Evolutionary conservation across 2,797 vertebrate species (phyloP), one percentile per base, ranked within the genome.

Genomic region (Vultur gryphus): DNA sequence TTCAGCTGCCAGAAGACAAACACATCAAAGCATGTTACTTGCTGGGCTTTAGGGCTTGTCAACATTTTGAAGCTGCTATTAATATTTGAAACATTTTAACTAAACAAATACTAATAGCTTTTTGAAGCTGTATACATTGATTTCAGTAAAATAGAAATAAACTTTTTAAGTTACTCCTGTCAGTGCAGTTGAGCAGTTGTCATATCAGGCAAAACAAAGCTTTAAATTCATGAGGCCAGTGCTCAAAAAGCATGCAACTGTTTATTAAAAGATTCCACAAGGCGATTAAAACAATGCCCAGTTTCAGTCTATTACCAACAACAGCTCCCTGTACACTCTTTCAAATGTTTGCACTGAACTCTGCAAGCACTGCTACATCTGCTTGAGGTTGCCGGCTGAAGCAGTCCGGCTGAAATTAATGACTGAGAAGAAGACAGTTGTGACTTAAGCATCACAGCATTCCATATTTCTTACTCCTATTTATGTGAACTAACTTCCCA

Each of bases 1-100:
- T 91, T 83, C 49, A 52, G 70, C 67, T 96, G 78, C 87, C 75
- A 83, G 92, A 89, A 93, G 72, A 91, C 71, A 92, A 93, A 93
- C 67, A 91, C 41, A 85, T 96, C 82, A 89, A 92, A 95, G 73
- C 48, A 24, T 33, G 26, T 75, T 92, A 71, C 67, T 96, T 94
- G 87, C 87, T 91, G 89, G 78, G 82, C 46, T 91, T 70, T 75
- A 90, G 71, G 82, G 73, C 48, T 85, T 94, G 75, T 92, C 61
- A 92, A 85, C 87, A 91, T 87, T 92, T 85, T 75, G 79, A 73
- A 89, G 92, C 75, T 80, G 64, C 71, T 71, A 49, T 95, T 95
- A 93, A 87, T 89, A 91, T 79, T 80, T 80, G 87, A 96, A 90
- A 71, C n/a, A 33, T 39, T 93, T 91, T 92, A 75, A 51, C 57